A percentile compares a stretch with the other conserved stretches of the same genome.
Evolutionary conservation across 2,797 vertebrate genomes (phyloP).

Genomic region (Macrochelys suwanniensis): DNA sequence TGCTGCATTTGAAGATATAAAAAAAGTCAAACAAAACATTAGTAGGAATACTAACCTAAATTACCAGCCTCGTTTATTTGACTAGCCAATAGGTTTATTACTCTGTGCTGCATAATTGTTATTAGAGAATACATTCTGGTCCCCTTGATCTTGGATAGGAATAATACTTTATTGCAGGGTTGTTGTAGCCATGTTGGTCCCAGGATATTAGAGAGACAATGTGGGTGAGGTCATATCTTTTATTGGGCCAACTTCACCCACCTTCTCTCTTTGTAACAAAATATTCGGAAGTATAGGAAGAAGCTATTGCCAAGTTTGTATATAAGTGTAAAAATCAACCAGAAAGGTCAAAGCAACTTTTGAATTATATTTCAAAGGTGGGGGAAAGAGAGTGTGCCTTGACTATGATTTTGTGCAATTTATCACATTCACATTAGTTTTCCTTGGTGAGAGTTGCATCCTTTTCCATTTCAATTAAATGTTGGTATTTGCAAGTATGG

Average conservation of each 20-base stretch:
- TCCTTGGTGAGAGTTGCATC: neutral
- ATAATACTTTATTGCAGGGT: neutral
- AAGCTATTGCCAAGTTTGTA: neutral
- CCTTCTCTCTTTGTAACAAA: neutral
- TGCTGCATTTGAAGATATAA: rapidly evolving
- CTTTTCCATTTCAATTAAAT: neutral
- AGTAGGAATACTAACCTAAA: slow-evolving; percentile 24
- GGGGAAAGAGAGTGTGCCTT: neutral
- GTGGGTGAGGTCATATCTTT: neutral
- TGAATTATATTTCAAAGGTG: neutral
- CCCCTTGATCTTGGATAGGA: neutral
- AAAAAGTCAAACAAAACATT: slow-evolving; percentile 52
- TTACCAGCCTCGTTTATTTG: slow-evolving; percentile 53
- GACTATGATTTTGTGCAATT: neutral
- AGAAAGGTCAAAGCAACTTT: slow-evolving; percentile 23
- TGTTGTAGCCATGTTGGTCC: neutral
- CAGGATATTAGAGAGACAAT: neutral
- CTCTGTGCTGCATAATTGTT: neutral
- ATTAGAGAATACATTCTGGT: slow-evolving; percentile 1
- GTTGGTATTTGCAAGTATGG: neutral
- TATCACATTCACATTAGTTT: neutral
- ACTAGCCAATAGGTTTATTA: slow-evolving; percentile 43
- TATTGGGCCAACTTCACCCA: neutral
- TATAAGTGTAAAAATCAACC: neutral
- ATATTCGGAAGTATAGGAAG: neutral